phyloP scores from a whole-genome alignment of 1,140 invertebrate genomes.

The Drosophila mayri region DNA sequence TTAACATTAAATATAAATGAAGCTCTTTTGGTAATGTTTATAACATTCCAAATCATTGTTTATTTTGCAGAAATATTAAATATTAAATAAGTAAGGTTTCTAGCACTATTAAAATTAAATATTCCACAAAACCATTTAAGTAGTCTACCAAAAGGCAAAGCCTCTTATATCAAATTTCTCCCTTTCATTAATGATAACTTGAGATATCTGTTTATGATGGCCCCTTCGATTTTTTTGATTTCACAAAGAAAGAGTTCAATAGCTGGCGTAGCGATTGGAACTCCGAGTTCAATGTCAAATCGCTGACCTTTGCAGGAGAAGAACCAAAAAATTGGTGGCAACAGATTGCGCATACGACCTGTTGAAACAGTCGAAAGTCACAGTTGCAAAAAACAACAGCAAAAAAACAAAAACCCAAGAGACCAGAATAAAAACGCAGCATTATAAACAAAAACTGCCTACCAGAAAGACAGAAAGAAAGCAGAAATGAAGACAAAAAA shows the following conservation, averaged over 20 bases:
- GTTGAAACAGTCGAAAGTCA: slow-evolving; percentile 60
- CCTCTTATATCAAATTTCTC: background rate
- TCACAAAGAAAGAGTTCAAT: slow-evolving; percentile 50
- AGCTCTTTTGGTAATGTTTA: no score
- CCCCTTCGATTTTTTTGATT: slow-evolving; percentile 6
- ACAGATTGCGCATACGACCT: slow-evolving; percentile 65
- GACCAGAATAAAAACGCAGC: slow-evolving; percentile 56
- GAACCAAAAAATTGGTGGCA: slow-evolving; percentile 28
- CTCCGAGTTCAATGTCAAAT: slow-evolving; percentile 57
- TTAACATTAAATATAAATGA: no score
- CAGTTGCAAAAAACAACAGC: slow-evolving; percentile 21
- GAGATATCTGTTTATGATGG: slow-evolving; percentile 32
- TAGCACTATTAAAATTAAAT: background rate
- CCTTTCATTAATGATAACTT: slow-evolving; percentile 6
- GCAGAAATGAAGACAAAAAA: background rate
- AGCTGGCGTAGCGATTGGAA: slow-evolving; percentile 9
- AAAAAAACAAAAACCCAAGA: slow-evolving; percentile 22
- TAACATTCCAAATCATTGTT: background rate
- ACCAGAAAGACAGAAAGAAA: slow-evolving; percentile 35
- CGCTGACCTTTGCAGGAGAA: slow-evolving; percentile 35
- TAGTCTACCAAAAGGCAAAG: background rate
- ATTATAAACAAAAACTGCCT: slow-evolving; percentile 66
- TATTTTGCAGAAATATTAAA: background rate
- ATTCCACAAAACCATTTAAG: background rate
- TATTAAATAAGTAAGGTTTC: no score